These are phyloP conservation scores for Vulpes vulpes DNA, from an alignment of 2,113 vertebrate genomes.

Conservation along the genomic window DNA sequence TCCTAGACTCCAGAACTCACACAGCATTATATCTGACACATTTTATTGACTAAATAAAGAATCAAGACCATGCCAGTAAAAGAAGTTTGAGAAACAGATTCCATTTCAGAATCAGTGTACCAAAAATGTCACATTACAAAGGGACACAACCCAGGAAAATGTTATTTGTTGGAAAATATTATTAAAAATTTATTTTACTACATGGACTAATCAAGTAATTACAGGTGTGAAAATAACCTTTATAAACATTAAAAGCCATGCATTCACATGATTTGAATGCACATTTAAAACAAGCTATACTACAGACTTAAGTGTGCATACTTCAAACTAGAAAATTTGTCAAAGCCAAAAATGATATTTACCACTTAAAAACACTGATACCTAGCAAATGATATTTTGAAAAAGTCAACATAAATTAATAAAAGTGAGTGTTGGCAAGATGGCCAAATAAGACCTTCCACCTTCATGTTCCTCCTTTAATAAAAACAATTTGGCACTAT, in stretches of 20 bases:
- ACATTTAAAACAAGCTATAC: background rate
- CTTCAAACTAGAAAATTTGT: background rate
- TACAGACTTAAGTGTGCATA: background rate
- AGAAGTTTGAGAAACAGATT: background rate
- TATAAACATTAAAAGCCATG: background rate
- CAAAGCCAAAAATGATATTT: background rate
- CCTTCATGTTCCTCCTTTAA: background rate
- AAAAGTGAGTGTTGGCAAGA: background rate
- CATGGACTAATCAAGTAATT: background rate
- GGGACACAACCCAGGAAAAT: background rate
- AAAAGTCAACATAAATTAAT: background rate
- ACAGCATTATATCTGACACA: background rate
- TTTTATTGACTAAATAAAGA: background rate
- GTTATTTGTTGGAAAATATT: background rate
- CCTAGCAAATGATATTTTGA: background rate
- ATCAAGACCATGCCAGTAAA: background rate
- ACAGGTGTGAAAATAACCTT: background rate
- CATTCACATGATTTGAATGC: background rate
- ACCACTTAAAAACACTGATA: background rate
- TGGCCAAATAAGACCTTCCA: background rate
- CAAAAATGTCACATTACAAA: background rate
- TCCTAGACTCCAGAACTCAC: background rate
- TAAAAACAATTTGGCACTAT: background rate
- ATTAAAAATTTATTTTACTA: background rate
- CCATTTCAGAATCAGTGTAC: fast-evolving